These are phyloP conservation scores for Dicentrarchus labrax DNA, from an alignment of 2,113 vertebrate genomes.

Conservation along the genomic window DNA sequence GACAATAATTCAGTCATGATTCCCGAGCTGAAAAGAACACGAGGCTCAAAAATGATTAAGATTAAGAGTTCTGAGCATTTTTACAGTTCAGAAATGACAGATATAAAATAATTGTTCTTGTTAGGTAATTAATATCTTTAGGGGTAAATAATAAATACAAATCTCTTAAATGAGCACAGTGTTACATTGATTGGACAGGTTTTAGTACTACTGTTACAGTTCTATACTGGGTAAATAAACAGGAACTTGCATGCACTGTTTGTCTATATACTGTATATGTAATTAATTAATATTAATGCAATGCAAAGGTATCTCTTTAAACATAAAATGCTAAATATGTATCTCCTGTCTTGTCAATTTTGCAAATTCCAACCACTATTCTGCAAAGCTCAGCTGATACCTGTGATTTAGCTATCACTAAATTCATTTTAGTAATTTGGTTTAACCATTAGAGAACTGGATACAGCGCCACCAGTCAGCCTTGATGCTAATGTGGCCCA, in stretches of 20 bases:
- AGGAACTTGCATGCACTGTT: not conserved
- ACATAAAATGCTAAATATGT: too few species aligned
- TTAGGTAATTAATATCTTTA: not conserved
- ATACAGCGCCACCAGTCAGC: not conserved
- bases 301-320: too few species aligned
- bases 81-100: not conserved
- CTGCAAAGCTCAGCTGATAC: not conserved
- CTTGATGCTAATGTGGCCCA: not conserved
- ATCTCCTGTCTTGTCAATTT: not conserved
- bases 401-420: not conserved
- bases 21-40: not conserved
- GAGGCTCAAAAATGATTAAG: not conserved
- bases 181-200: not conserved
- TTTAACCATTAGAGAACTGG: not conserved
- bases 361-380: not conserved
- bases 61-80: not conserved
- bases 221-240: not conserved
- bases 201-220: not conserved
- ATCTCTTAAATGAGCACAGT: not conserved
- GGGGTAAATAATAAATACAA: not conserved
- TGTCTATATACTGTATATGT: too few species aligned
- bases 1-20: constrained; percentile 6
- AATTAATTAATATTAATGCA: too few species aligned
- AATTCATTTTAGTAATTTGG: not conserved
- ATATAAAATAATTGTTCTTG: not conserved